Percentiles rank a stretch among this genome's conserved stretches.
phyloP scores from a whole-genome alignment of 2,113 vertebrate species.

The Cinclus mexicanus region DNA sequence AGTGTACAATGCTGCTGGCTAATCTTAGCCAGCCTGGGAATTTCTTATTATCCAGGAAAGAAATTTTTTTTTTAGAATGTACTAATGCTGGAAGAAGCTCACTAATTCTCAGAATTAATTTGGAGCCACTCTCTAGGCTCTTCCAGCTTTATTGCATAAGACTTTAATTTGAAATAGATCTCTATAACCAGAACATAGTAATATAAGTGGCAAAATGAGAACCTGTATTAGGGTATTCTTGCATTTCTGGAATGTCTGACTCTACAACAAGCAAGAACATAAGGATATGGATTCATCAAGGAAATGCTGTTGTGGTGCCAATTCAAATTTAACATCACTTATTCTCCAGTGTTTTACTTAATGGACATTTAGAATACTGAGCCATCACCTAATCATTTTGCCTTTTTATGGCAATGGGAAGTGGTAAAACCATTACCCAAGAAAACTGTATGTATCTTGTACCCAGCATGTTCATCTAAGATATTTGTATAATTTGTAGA shows the following conservation, averaged over 20 bases:
- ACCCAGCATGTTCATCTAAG: neutral
- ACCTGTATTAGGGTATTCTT: neutral
- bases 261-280: neutral
- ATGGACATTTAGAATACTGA: neutral
- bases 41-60: neutral
- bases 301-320: neutral
- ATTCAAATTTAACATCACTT: neutral
- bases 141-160: neutral
- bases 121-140: neutral
- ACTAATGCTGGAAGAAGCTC: neutral
- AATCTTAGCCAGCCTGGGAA: neutral
- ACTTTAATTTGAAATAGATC: neutral
- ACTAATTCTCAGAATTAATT: neutral
- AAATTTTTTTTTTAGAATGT: neutral
- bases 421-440: neutral
- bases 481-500: neutral
- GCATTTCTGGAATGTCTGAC: neutral
- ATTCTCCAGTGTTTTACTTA: neutral
- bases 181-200: neutral
- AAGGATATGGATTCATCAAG: neutral
- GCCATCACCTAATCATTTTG: neutral
- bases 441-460: neutral
- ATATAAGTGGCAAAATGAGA: neutral
- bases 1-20: neutral
- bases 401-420: neutral